These are phyloP conservation scores for Orthonyx spaldingii DNA, from an alignment of 2,113 vertebrate genomes.

Conservation along the genomic window DNA sequence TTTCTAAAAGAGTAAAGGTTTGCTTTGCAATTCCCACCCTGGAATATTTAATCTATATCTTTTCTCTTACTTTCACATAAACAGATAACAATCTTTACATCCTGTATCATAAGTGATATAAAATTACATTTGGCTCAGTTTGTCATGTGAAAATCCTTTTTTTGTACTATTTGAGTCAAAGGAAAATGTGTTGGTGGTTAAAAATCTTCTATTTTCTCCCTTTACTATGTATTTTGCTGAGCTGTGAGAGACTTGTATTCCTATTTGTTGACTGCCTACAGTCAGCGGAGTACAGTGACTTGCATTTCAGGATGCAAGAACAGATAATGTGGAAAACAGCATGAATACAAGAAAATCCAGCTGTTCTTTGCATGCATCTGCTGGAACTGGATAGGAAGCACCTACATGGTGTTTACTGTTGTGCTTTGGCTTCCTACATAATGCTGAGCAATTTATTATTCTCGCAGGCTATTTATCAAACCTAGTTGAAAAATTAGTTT, in stretches of 20 bases:
- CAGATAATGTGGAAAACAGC: neutral
- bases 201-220: neutral
- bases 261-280: neutral
- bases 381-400: neutral
- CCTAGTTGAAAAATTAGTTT: neutral
- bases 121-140: neutral
- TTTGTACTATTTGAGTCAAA: neutral
- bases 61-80: neutral
- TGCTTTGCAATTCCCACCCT: neutral
- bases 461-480: neutral
- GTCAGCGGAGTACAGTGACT: neutral
- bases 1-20: neutral
- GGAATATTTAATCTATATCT: neutral
- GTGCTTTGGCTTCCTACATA: neutral
- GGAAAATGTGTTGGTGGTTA: neutral
- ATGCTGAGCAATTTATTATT: neutral
- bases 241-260: neutral
- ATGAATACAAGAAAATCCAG: neutral
- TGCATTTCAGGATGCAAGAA: neutral
- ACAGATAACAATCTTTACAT: neutral
- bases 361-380: neutral
- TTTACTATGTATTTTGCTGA: neutral
- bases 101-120: neutral
- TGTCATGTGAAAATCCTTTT: neutral
- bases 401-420: neutral